Evolutionary conservation across 1,140 invertebrate genomes (phyloP).

Genomic region (Drosophila prosaltans): DNA sequence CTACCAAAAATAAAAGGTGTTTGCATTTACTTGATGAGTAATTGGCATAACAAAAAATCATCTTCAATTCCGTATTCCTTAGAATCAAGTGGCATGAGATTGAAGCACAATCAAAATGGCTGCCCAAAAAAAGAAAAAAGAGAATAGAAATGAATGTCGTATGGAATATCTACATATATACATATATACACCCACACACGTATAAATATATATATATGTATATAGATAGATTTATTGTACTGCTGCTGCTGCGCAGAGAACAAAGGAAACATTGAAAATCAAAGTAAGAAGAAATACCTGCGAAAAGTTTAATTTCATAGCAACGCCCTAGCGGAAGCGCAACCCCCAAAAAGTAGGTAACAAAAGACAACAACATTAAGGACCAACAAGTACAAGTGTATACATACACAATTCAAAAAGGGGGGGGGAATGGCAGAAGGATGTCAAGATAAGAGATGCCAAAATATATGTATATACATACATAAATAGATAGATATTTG

Average conservation of each 20-base stretch:
- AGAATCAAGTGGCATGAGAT: slow-evolving; percentile 44
- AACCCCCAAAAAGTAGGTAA: slow-evolving; percentile 39
- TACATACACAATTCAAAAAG: background rate
- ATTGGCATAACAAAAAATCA: slow-evolving; percentile 10
- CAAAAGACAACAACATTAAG: slow-evolving; percentile 43
- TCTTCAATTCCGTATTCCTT: slow-evolving; percentile 27
- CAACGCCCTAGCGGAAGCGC: slow-evolving; percentile 73
- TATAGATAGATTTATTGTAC: slow-evolving; percentile 22
- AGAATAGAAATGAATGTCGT: slow-evolving; percentile 9
- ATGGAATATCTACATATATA: background rate
- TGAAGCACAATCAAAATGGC: slow-evolving; percentile 64
- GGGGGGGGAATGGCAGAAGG: background rate
- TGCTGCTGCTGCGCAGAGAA: slow-evolving; percentile 55
- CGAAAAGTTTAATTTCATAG: slow-evolving; percentile 83
- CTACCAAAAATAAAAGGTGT: background rate
- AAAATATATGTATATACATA: background rate
- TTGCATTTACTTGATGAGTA: background rate
- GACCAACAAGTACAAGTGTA: slow-evolving; percentile 16
- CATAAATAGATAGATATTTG: background rate
- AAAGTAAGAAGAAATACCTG: slow-evolving; percentile 79
- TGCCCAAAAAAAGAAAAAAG: slow-evolving; percentile 35
- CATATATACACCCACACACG: slow-evolving; percentile 5
- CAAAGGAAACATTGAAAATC: slow-evolving; percentile 65
- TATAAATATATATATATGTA: slow-evolving; percentile 28
- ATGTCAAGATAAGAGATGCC: too few relatives aligned